Base-by-base conservation (phyloP, 2,797 vertebrate species). In the Onychomys torridus region DNA sequence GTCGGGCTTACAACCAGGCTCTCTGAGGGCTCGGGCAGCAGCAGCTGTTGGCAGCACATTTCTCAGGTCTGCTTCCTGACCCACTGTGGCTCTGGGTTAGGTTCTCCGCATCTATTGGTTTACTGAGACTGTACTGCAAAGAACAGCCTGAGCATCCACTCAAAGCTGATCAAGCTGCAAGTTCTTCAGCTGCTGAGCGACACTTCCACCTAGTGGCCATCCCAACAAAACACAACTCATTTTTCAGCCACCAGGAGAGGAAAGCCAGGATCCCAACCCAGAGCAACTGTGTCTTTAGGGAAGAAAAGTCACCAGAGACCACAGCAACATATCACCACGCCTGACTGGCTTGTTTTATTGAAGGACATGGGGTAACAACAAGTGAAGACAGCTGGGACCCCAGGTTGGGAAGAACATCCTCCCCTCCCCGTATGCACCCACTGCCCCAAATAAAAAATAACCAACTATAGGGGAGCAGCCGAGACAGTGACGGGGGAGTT, bases 381-480 rank as follows among this genome's bases (percentile, higher is more conserved):
- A 96, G 91, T 95, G 73, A 92, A 90, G 94, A 96, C 96, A 97
- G 96, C 0, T 87, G 95, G 96, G 93, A 93, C 82, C 78, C n/a
- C 82, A 91, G 94, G 92, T 8, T n/a, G 91, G 97, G 95, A 97
- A 97, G 93, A 92, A 69, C 16, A 65, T 85, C 91, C 94, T 93
- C 82, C 89, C 97, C 91, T 88, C 89, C 91, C 89, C 89, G 46
- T 5, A 88, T 69, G 57, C 32, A 71, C 93, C 98, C 92, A 94
- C 97, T 91, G 96, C 96, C 95, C 97, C 95, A 95, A 97, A 97
- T 96, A 97, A 96, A 98, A 97, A 98, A 98, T 93, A 97, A 98
- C 99, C 99, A 99, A 99, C 95, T 97, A 95, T 95, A 92, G 85
- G 94, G 79, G 94, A 97, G 97, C 94, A 96, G 97, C 97, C 6